Evolutionary conservation across 2,888 invertebrate species (phyloP).

Genomic region (Cyaniris semiargus): DNA sequence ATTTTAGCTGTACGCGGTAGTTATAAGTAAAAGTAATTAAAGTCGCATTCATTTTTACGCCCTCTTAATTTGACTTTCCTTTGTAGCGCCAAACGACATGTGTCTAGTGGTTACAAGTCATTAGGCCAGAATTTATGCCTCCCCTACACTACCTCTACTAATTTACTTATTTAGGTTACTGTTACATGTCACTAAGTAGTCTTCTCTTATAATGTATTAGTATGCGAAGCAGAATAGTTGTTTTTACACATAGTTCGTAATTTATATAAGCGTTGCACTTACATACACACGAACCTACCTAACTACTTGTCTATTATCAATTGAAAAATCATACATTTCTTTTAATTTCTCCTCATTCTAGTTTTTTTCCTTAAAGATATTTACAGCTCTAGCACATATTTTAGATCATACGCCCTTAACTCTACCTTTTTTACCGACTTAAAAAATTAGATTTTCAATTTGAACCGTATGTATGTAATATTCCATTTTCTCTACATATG

Average conservation of each 20-base stretch:
- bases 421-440: too few species aligned
- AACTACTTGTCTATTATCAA: not conserved
- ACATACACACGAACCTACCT: not conserved
- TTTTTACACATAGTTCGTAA: too few species aligned
- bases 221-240: too few species aligned
- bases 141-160: not conserved
- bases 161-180: conserved; percentile 18
- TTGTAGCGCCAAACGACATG: conserved; percentile 56
- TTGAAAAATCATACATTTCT: too few species aligned
- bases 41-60: conserved; percentile 57
- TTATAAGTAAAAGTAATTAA: conserved; percentile 64
- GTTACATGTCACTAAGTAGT: not conserved
- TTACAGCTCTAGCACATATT: too few species aligned
- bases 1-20: conserved; percentile 44
- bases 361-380: too few species aligned
- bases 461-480: too few species aligned
- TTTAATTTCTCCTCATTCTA: too few species aligned
- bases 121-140: conserved; percentile 33
- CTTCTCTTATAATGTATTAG: not conserved
- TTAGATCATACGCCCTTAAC: too few species aligned
- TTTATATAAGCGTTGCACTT: too few species aligned
- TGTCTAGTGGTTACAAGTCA: conserved; percentile 51
- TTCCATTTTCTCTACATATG: too few species aligned
- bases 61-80: conserved; percentile 59
- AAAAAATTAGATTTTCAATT: too few species aligned